Evolutionary conservation across 2,797 vertebrate species (phyloP), one percentile per base, ranked within the genome.

Genomic region (Percopsis omiscomaycus): DNA sequence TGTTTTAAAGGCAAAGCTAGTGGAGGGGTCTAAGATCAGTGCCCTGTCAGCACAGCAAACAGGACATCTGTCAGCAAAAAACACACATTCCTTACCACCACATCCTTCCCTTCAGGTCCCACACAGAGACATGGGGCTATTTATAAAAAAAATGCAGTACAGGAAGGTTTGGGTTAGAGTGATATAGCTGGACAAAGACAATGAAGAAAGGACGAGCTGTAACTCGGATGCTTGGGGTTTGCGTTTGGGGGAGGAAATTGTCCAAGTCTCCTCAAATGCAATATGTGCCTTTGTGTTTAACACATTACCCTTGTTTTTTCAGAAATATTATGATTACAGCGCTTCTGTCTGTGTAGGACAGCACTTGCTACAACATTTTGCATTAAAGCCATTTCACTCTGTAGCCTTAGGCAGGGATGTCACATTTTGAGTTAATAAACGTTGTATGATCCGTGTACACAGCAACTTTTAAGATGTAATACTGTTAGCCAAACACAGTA

Each of bases 21-120:
- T 42, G 28, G 27, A 32, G 46, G 60, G 61, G 61, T 70, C 55
- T 77, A 68, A 52, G 73, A 66, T 73, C 48, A 75, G 51, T 49
- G 73, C 61, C 66, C 74, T 52, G 65, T 86, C 83, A 80, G 84
- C 76, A 32, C 12, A 5, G 69, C 62, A 54, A 70, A 59, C 83
- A 85, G 87, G 79, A 87, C 79, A 50, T 82, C 74, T 78, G 83
- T 90, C 89, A 91, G 87, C 88, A 90, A 67, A 89, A 87, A 82
- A 79, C 68, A 80, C 66, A 78, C 84, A 86, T 90, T 87, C 85
- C 65, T 82, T 42, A 59, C 55, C 64, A 75, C 88, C 83, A 91
- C 87, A 91, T 92, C 91, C 91, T 91, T 89, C 85, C 88, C 79
- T 73, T 66, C 59, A 15, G 68, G 78, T 81, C 73, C 74, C 71